Evolutionary conservation across 2,113 vertebrate species (phyloP), one percentile per base, ranked within the genome.

Genomic region (Trogon melanurus): DNA sequence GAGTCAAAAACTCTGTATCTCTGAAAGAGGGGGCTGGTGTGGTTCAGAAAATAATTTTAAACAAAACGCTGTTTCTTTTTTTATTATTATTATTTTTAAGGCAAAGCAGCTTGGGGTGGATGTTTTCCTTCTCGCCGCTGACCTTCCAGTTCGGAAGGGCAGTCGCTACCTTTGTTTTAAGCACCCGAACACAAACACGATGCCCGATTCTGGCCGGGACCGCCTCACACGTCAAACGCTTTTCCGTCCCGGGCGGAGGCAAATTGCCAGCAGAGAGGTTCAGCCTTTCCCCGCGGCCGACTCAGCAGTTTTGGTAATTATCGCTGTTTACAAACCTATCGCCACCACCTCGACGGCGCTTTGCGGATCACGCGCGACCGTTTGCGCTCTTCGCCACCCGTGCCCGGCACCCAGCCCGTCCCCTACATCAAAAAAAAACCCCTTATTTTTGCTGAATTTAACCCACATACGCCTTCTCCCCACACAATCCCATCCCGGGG

Each of bases 141-240:
- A 29, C 56, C 74, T 91, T 67, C 79, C 92, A 11, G 1, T 16
- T 21, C 0, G 5, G 72, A 72, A 86, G 94, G 80, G 64, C 92
- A 47, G 67, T 11, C 36, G 51, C 15, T 53, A 69, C 91, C 91
- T 89, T 91, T 41, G 79, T 80, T 45, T 41, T 56, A 29, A 78
- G 71, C 5, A 11, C 12, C 2, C 1, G 4, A 32, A 13, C 6
- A 41, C 13, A 74, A 86, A 5, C 58, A 75, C 62, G 17, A 6
- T 1, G 38, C 2, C 30, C 23, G 81, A 1, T 5, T 3, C 9
- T 0, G 60, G 47, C 61, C 11, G 11, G 5, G 79, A n/a, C 60
- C 44, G 78, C 81, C 85, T 41, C 41, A 5, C 60, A 13, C 1
- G 74, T 16, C 25, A 15, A 57, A 71, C 3, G 5, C 51, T 74